Evolutionary conservation across 2,113 vertebrate genomes (phyloP), one percentile per base, ranked within the genome.

Genomic region (Stigmatopora argus): DNA sequence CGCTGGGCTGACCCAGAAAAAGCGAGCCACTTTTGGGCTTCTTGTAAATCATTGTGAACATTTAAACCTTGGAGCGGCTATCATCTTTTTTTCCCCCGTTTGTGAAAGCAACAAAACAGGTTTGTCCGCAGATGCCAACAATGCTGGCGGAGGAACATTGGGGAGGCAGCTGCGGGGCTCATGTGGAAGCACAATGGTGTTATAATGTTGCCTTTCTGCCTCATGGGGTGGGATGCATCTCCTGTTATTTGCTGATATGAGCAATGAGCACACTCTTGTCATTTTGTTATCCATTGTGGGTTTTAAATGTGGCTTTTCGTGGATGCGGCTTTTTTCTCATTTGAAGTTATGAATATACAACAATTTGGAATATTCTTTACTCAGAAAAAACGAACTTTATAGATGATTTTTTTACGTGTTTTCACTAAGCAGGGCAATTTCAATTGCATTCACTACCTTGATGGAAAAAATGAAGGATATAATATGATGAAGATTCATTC

Each of bases 1-100:
- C 71, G 76, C 78, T 81, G 82, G 64, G 72, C 47, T 87, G 85
- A 85, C 83, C 85, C 72, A 85, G 80, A 87, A 88, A 85, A 70
- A 41, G 41, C 10, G 62, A 63, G 63, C 53, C 51, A 44, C 65
- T 62, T n/a, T 48, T 74, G 19, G 53, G 35, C 61, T 31, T 56
- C 61, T 17, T 75, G 67, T 68, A 17, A 76, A 60, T 52, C 44
- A 66, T 21, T 58, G 31, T 77, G 66, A 59, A 71, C 75, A 76
- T 64, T 69, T 13, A 57, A 38, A 72, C 45, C 18, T 66, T 31
- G 7, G 26, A 62, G 70, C 31, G 15, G 26, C 56, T 44, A 45
- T 1, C 14, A 12, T 14, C 1, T 53, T 8, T 31, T 60, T 31
- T 21, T 65, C 13, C 14, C 3, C 6, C 3, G 8, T 46, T 3